phyloP scores from a whole-genome alignment of 2,113 vertebrate genomes.

The Leptodactylus fuscus region DNA sequence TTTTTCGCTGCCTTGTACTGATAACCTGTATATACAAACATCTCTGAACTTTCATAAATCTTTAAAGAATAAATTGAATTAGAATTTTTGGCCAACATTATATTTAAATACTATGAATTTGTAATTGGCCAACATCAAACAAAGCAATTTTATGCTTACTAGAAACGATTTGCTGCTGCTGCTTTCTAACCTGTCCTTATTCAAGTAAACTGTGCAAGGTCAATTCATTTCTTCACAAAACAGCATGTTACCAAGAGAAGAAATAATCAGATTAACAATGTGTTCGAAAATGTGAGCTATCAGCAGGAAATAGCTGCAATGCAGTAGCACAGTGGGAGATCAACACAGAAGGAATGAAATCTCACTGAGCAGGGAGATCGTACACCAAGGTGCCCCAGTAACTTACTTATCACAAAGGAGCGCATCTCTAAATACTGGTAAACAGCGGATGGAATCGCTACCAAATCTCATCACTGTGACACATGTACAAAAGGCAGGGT shows the following conservation, averaged over 20 bases:
- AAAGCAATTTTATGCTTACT: slow-evolving; percentile 52
- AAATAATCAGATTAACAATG: slow-evolving; percentile 55
- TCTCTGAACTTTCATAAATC: slow-evolving; percentile 3
- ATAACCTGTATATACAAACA: slow-evolving; percentile 46
- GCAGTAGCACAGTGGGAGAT: slow-evolving; percentile 14
- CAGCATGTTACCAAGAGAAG: slow-evolving; percentile 36
- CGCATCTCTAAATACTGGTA: not conserved
- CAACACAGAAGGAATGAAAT: slow-evolving; percentile 31
- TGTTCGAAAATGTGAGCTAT: slow-evolving; percentile 41
- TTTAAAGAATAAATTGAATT: slow-evolving; percentile 49
- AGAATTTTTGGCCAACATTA: slow-evolving; percentile 23
- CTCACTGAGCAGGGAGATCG: slow-evolving; percentile 19
- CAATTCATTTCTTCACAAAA: slow-evolving; percentile 52
- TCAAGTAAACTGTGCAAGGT: slow-evolving; percentile 45
- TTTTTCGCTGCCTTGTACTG: slow-evolving; percentile 45
- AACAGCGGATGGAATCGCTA: not conserved
- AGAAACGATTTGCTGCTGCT: slow-evolving; percentile 26
- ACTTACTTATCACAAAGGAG: not conserved
- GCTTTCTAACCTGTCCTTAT: slow-evolving; percentile 42
- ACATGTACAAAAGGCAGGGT: not conserved
- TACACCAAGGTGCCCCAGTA: not conserved
- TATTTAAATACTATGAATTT: slow-evolving; percentile 49
- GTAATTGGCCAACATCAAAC: slow-evolving; percentile 51
- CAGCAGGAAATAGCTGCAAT: slow-evolving; percentile 36
- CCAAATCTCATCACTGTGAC: not conserved